phyloP scores from a whole-genome alignment of 1,140 invertebrate species.

The Mya arenaria region DNA sequence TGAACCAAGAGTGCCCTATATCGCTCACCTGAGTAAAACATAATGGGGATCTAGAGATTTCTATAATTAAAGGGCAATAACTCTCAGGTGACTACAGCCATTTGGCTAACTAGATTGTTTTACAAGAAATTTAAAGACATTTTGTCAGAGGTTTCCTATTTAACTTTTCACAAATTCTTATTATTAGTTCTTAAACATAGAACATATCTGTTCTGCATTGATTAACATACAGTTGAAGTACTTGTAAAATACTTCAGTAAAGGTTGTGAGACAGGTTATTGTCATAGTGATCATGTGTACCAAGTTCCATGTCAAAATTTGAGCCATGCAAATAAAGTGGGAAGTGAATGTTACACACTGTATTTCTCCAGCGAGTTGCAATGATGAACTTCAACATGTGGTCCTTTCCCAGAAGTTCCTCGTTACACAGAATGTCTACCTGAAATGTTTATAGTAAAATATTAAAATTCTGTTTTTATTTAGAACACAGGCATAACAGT shows the following conservation, averaged over 20 bases:
- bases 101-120: neutral
- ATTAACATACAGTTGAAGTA: neutral
- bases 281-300: neutral
- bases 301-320: neutral
- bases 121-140: neutral
- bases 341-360: constrained; percentile 81
- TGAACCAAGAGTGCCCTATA: neutral
- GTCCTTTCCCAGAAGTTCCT: constrained; percentile 98
- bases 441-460: constrained; percentile 58
- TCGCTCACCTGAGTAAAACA: too few relatives aligned
- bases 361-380: constrained; percentile 98
- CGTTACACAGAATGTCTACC: constrained; percentile 99
- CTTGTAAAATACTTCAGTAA: neutral
- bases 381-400: constrained; percentile 99
- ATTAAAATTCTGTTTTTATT: too few relatives aligned
- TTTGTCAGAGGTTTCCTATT: too few relatives aligned
- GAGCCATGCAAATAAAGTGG: neutral
- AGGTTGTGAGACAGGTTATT: neutral
- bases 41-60: neutral
- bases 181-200: neutral
- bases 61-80: neutral
- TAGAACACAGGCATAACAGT: too few relatives aligned
- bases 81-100: neutral
- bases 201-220: neutral
- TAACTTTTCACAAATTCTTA: too few relatives aligned